Conservation (phyloP, 2,113 vertebrate species). For the Heterotilapia buettikoferi region DNA sequence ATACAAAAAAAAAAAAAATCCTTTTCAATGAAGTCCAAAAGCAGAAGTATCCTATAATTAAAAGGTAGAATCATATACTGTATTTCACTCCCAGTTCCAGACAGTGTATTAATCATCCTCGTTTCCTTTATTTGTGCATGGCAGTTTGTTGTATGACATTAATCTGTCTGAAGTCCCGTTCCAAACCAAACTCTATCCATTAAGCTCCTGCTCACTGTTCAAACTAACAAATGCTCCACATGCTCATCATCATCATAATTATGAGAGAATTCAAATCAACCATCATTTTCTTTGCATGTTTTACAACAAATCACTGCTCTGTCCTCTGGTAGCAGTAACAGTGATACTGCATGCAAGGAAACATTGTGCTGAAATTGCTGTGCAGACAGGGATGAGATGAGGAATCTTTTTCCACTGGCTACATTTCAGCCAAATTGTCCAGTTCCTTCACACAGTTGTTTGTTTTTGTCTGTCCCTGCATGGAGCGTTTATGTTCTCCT, state of each 20-base stretch:
- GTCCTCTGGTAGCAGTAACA: neutral
- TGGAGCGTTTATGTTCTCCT: neutral
- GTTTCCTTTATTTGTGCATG: neutral
- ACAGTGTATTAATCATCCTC: neutral
- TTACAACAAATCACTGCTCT: neutral
- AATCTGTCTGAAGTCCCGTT: conserved; percentile 19
- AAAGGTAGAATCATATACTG: neutral
- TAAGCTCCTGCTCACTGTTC: neutral
- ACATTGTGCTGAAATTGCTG: conserved; percentile 4
- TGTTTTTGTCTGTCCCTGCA: neutral
- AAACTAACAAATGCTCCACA: conserved; percentile 11
- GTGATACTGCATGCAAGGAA: neutral
- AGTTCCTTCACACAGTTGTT: conserved; percentile 5
- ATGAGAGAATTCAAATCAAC: conserved; percentile 37
- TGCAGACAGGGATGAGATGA: conserved; percentile 5
- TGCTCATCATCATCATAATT: conserved; percentile 11
- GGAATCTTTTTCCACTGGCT: conserved; percentile 12
- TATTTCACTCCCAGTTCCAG: neutral
- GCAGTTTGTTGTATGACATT: neutral
- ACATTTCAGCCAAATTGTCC: conserved; percentile 27
- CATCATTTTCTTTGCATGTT: conserved; percentile 32
- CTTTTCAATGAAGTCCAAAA: neutral
- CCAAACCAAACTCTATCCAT: conserved; percentile 29
- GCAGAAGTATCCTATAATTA: neutral
- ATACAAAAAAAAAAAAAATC: neutral